phyloP scores from a whole-genome alignment of 2,113 vertebrate species.

The Pyxicephalus adspersus region DNA sequence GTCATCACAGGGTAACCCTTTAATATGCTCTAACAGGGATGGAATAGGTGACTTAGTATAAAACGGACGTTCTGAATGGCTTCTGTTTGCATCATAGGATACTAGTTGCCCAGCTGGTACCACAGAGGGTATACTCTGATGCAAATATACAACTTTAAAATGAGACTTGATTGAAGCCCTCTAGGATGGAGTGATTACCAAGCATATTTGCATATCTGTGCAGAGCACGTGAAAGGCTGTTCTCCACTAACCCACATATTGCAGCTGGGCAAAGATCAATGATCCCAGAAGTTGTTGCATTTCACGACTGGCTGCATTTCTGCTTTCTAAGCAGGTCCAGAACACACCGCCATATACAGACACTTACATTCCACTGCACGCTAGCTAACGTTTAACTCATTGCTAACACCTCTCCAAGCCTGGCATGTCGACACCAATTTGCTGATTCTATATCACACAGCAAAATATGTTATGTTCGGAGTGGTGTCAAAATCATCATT shows the following conservation, averaged over 20 bases:
- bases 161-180: too few species aligned
- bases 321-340: slow-evolving; percentile 47
- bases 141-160: too few species aligned
- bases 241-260: background rate
- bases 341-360: slow-evolving; percentile 21
- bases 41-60: too few species aligned
- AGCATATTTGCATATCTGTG: background rate
- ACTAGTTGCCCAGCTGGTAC: too few species aligned
- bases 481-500: too few species aligned
- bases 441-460: too few species aligned
- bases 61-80: too few species aligned
- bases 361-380: slow-evolving; percentile 19
- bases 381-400: slow-evolving; percentile 22
- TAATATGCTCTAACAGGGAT: too few species aligned
- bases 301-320: slow-evolving; percentile 46
- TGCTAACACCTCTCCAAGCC: background rate
- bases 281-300: slow-evolving; percentile 49
- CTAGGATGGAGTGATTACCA: background rate
- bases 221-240: background rate
- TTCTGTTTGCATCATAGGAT: too few species aligned
- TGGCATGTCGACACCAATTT: background rate
- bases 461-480: too few species aligned
- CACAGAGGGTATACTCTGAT: too few species aligned
- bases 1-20: too few species aligned
- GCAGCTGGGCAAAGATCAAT: slow-evolving; percentile 30